Conservation (phyloP, 1,140 invertebrate species). For the Stratiolaelaps scimitus region DNA sequence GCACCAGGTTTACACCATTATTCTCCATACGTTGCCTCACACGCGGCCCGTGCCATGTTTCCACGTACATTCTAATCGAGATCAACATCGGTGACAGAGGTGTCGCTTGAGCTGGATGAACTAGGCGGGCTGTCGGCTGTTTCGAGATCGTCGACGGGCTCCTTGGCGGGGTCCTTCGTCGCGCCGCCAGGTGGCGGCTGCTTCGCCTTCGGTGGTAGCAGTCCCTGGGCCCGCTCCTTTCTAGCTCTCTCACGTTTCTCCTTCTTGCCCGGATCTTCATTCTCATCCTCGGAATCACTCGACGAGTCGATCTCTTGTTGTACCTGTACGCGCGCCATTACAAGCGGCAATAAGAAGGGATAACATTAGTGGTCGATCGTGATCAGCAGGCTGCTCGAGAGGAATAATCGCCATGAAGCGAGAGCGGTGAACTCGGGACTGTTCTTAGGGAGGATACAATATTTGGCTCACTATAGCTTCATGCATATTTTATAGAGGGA, state of each 20-base stretch:
- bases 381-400: too few species aligned
- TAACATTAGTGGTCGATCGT: background rate
- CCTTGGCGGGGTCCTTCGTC: background rate
- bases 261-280: background rate
- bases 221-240: constrained; percentile 10
- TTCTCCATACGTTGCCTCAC: too few species aligned
- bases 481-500: too few species aligned
- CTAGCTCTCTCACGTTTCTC: constrained; percentile 5
- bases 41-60: too few species aligned
- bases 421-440: too few species aligned
- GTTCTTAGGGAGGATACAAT: too few species aligned
- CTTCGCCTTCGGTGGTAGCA: background rate
- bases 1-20: too few species aligned
- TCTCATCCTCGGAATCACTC: constrained; percentile 19
- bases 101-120: constrained; percentile 23
- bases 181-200: too few species aligned
- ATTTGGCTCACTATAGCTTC: too few species aligned
- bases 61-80: constrained; percentile 19
- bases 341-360: background rate
- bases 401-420: too few species aligned
- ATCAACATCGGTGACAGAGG: constrained; percentile 28
- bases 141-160: constrained; percentile 9
- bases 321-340: background rate
- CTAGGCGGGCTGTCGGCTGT: constrained; percentile 11
- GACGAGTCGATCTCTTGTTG: constrained; percentile 24